Base-by-base conservation (phyloP, 2,113 vertebrate genomes). In the Anser brachyrhynchus region DNA sequence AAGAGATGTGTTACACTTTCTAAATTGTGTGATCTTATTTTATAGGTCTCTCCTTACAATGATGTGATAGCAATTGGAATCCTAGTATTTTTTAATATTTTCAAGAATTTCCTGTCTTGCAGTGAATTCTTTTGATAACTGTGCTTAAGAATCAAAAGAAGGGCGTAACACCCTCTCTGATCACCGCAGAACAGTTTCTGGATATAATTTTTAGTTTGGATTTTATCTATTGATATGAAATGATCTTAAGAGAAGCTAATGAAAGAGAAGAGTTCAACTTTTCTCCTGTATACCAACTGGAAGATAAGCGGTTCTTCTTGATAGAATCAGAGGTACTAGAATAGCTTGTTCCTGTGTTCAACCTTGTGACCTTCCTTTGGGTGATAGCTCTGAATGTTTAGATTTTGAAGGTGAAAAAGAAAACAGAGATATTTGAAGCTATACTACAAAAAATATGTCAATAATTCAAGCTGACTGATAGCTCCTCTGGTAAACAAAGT, bases 391-490 rank as follows among this genome's bases (percentile, higher is more conserved):
- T 28, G 20, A 76, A 84, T 93, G 93, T 83, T 96, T 94, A 86
- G 79, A 91, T 92, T 97, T 91, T 94, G 81, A 94, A 91, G 84
- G 33, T 91, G 92, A 97, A 88, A 93, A 92, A 93, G 91, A 95
- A 95, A 95, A 65, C 84, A 93, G 77, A 94, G 79, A 64, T 89
- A 78, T 96, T 84, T 97, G 95, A 94, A 95, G 70, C 58, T 54
- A 33, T 8, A 33, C 76, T 89, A 81, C 85, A 84, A 96, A 95
- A 97, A 97, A 89, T 70, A 29, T 84, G 93, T 95, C 96, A 94
- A 46, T 97, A 97, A 93, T 92, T 96, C 85, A 92, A 80, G 39
- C 43, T 96, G 94, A 98, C 71, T 83, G 95, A 98, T 95, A 67
- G 87, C 44, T 92, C 58, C 29, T 90, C 82, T 92, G 66, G 91